These are phyloP conservation scores for Moxostoma hubbsi DNA, from an alignment of 2,797 vertebrate species.

Conservation along the genomic window DNA sequence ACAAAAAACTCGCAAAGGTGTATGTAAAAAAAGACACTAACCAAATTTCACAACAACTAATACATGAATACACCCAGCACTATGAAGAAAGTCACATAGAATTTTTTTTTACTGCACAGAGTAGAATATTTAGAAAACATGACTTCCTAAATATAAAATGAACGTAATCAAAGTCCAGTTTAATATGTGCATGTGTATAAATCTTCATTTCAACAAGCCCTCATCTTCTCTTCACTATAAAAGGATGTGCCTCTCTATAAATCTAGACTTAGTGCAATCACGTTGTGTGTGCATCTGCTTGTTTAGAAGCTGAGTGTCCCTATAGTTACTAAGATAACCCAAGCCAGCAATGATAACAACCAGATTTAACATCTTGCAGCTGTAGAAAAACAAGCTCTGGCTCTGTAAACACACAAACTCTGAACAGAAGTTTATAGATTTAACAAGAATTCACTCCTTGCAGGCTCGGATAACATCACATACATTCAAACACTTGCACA, in stretches of 20 bases:
- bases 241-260: not conserved
- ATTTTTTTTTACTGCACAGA: slow-evolving; percentile 7
- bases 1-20: not conserved
- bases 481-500: not conserved
- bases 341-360: slow-evolving; percentile 23
- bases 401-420: slow-evolving; percentile 14
- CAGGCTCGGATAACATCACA: not conserved
- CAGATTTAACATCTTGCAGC: slow-evolving; percentile 21
- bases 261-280: not conserved
- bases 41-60: not conserved
- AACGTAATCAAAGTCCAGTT: slow-evolving; percentile 21
- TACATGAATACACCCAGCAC: not conserved
- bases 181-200: slow-evolving; percentile 22
- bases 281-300: not conserved
- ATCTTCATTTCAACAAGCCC: not conserved
- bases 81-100: not conserved
- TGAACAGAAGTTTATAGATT: slow-evolving; percentile 8
- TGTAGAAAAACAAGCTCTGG: slow-evolving; percentile 15
- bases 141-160: slow-evolving; percentile 15
- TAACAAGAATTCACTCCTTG: not conserved
- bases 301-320: not conserved
- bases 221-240: too few relatives aligned
- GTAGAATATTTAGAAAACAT: slow-evolving; percentile 19
- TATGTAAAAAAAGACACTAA: too few relatives aligned
- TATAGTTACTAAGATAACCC: not conserved